Evolutionary conservation across 1,140 invertebrate species (phyloP).

Genomic region (Proctacanthus coquilletti): DNA sequence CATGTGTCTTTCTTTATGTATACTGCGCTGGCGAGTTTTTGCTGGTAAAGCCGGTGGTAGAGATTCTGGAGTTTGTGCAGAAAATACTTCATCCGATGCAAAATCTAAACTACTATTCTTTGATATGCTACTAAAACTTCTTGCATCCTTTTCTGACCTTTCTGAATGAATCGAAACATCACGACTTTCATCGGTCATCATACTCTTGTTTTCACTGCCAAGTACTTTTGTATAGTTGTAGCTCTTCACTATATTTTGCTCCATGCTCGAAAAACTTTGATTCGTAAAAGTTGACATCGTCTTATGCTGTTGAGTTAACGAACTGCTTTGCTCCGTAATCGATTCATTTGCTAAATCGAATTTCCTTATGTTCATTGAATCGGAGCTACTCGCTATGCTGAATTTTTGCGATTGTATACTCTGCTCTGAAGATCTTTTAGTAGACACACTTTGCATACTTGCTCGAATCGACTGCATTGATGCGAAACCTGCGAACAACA

Average conservation of each 20-base stretch:
- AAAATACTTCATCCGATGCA: constrained; percentile 5
- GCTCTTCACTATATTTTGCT: too few relatives aligned
- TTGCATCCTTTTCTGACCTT: background rate
- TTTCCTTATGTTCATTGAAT: constrained; percentile 11
- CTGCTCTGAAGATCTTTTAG: constrained; percentile 39
- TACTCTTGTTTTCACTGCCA: too few relatives aligned
- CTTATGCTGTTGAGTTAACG: too few relatives aligned
- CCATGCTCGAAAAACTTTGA: too few relatives aligned
- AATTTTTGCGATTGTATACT: constrained; percentile 30
- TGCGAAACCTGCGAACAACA: constrained; percentile 48
- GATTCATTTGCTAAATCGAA: too few relatives aligned
- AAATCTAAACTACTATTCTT: constrained; percentile 8
- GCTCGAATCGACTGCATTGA: constrained; percentile 50
- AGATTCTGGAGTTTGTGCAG: constrained; percentile 12
- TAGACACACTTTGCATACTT: constrained; percentile 41
- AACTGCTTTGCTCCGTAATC: too few relatives aligned
- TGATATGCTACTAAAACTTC: background rate
- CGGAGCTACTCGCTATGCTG: constrained; percentile 10
- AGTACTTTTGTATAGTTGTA: too few relatives aligned
- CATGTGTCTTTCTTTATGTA: constrained; percentile 38
- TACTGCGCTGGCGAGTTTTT: constrained; percentile 37
- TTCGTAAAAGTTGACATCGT: too few relatives aligned
- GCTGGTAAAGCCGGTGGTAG: constrained; percentile 49
- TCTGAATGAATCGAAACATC: too few relatives aligned
- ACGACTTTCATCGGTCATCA: too few relatives aligned